Evolutionary conservation across 2,888 invertebrate genomes (phyloP), one percentile per base, ranked within the genome.

Genomic region (Phymatocera aterrima): DNA sequence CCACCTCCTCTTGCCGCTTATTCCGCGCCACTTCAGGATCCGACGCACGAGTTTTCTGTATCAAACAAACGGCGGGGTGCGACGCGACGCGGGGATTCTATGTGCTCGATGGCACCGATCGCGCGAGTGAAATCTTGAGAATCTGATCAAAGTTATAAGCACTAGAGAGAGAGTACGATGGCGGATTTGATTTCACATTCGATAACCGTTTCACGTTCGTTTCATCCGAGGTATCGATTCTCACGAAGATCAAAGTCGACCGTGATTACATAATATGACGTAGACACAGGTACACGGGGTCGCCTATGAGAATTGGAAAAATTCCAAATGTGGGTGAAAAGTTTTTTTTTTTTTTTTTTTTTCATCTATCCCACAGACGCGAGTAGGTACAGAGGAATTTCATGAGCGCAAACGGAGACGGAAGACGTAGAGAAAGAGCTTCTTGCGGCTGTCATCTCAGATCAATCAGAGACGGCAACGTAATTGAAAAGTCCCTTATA

Each of bases 401-500:
- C n/a, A 21, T 31, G 1, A 43, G 31, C 6, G 70, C 6, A 18
- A 21, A 70, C 5, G 31, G 31, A 15, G n/a, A 28, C 12, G 21
- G 21, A 8, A 70, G 28, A 28, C 15, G 31, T 3, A 28, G 64
- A 64, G 15, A 28, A 78, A 80, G 64, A 43, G 65, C 61, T 80
- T 79, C 77, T 83, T 80, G 82, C 84, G 85, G 86, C 87, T 85
- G 87, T 89, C 87, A 86, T 89, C 85, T 84, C 83, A 83, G 85
- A 89, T 89, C 89, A 88, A 89, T 89, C 88, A 86, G 84, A 84
- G 84, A 84, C 84, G 84, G 86, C 88, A 89, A 89, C 87, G 88
- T 87, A 89, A 90, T 90, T 87, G 87, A 84, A 88, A 88, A 89
- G 88, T 89, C 89, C 87, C 87, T 88, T 88, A 89, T 88, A 88